phyloP scores from a whole-genome alignment of 1,140 invertebrate species.

The Metopolophium dirhodum region DNA sequence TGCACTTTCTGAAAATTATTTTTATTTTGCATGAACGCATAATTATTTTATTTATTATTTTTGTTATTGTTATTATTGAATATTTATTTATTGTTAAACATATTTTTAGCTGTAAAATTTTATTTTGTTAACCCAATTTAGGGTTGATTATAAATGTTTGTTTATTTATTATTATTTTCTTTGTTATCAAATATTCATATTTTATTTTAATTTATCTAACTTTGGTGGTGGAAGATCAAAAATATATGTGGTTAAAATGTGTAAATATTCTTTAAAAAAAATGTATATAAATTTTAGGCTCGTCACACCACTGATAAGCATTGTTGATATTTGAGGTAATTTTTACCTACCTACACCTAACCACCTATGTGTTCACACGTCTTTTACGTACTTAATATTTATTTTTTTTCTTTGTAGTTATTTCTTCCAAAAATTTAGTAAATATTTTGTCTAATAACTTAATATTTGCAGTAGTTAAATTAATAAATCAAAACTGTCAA shows the following conservation, averaged over 20 bases:
- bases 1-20: not conserved
- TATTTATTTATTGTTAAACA: not conserved
- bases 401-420: not conserved
- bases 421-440: not conserved
- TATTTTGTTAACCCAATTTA: not conserved
- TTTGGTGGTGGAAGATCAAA: not conserved
- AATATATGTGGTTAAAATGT: not conserved
- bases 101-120: not conserved
- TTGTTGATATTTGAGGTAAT: not conserved
- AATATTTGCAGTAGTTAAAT: not conserved
- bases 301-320: slow-evolving; percentile 25
- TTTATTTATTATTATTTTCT: not conserved
- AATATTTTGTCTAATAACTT: not conserved
- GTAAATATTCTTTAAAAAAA: not conserved
- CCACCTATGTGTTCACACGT: slow-evolving; percentile 7
- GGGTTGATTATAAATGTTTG: not conserved
- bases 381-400: not conserved
- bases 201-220: not conserved
- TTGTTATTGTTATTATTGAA: not conserved
- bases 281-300: not conserved
- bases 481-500: not conserved
- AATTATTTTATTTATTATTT: slow-evolving; percentile 29
- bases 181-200: slow-evolving; percentile 19
- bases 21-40: slow-evolving; percentile 21
- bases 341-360: slow-evolving; percentile 5